phyloP scores from a whole-genome alignment of 2,888 invertebrate species.

The Cheilosia scutellata region DNA sequence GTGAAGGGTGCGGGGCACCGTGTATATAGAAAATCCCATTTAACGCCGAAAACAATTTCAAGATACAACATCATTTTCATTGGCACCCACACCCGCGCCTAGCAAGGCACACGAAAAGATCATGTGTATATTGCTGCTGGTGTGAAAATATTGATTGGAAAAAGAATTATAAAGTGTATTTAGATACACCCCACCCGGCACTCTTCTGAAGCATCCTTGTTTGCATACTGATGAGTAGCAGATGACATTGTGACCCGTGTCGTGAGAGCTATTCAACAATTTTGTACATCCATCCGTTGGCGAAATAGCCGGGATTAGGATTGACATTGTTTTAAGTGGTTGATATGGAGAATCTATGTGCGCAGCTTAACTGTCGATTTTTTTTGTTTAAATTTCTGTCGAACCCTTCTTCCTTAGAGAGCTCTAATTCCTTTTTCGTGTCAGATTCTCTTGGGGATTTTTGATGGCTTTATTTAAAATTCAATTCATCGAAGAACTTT shows the following conservation, averaged over 20 bases:
- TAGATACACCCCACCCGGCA: conserved; percentile 1
- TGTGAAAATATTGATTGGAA: conserved; percentile 70
- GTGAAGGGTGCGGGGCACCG: background rate
- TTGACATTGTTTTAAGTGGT: conserved; percentile 68
- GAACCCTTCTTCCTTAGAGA: conserved; percentile 8
- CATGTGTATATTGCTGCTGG: conserved; percentile 25
- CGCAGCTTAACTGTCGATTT: conserved; percentile 22
- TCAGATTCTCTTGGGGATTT: conserved; percentile 35
- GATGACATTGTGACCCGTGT: conserved; percentile 39
- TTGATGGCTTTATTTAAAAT: conserved; percentile 62
- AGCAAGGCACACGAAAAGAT: background rate
- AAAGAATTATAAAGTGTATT: conserved; percentile 60
- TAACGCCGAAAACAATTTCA: conserved; percentile 65
- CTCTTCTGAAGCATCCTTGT: conserved; percentile 46
- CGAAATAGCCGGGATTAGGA: conserved; percentile 52
- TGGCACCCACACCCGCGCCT: background rate
- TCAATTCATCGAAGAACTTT: conserved; percentile 57
- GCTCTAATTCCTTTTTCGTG: conserved; percentile 55
- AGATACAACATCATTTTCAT: conserved; percentile 54
- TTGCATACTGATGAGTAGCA: conserved; percentile 61
- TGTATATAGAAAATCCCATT: conserved; percentile 54
- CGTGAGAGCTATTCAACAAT: conserved; percentile 7
- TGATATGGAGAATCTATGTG: conserved; percentile 23
- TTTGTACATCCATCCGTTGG: background rate
- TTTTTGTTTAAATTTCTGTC: background rate